phyloP scores from a whole-genome alignment of 1,140 invertebrate genomes.

The Nephotettix cincticeps region DNA sequence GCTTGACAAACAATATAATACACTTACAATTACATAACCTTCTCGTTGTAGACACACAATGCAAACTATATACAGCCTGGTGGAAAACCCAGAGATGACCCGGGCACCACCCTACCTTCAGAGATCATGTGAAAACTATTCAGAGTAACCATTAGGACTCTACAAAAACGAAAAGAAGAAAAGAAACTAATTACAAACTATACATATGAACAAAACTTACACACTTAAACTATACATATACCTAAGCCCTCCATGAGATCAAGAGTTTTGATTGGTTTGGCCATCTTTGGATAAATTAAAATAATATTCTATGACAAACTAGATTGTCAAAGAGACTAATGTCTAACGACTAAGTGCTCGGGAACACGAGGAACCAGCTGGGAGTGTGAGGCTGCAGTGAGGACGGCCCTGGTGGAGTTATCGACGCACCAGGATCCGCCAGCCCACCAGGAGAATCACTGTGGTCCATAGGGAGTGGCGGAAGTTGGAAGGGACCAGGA shows the following conservation, averaged over 20 bases:
- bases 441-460: constrained; percentile 46
- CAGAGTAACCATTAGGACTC: constrained; percentile 33
- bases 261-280: constrained; percentile 30
- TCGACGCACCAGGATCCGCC: constrained; percentile 42
- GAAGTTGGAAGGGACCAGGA: constrained; percentile 44
- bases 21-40: constrained; percentile 5
- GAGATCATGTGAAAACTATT: constrained; percentile 40
- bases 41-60: not conserved
- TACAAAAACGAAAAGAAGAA: constrained; percentile 29
- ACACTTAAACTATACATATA: no score
- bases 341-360: not conserved
- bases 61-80: constrained; percentile 32
- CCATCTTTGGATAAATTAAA: constrained; percentile 35
- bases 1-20: constrained; percentile 18
- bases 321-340: not conserved
- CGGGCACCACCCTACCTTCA: constrained; percentile 27
- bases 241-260: constrained; percentile 30
- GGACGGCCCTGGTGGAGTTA: constrained; percentile 32
- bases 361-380: no score
- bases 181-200: constrained; percentile 35
- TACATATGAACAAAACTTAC: constrained; percentile 29
- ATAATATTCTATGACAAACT: constrained; percentile 7
- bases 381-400: not conserved
- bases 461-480: constrained; percentile 47
- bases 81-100: not conserved